Conservation (phyloP, 2,888 invertebrate species). For the Chirona hameri region DNA sequence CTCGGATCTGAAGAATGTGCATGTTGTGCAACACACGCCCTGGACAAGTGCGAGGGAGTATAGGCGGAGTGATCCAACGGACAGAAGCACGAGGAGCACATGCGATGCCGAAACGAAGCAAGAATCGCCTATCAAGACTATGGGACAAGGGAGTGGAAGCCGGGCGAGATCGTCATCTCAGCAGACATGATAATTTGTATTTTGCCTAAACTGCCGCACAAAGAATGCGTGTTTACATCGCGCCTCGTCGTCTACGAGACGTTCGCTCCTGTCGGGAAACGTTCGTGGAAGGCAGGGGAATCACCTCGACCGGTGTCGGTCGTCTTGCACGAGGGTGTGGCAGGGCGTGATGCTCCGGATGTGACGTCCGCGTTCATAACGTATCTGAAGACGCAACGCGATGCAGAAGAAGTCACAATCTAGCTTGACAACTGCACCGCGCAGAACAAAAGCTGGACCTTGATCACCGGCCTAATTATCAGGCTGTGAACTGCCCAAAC, state of each 20-base stretch:
- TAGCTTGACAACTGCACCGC: conserved; percentile 29
- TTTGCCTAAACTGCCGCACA: not conserved
- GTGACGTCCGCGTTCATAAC: not conserved
- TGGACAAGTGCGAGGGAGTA: not conserved
- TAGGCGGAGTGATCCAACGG: not conserved
- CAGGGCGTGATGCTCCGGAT: not conserved
- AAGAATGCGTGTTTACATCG: not conserved
- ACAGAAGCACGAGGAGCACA: not conserved
- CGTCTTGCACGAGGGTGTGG: not conserved
- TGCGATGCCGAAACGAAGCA: not conserved
- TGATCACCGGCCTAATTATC: not conserved
- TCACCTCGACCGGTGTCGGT: not conserved
- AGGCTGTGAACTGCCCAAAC: not conserved
- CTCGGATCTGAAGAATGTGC: not conserved
- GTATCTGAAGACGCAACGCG: not conserved
- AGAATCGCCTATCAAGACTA: not conserved
- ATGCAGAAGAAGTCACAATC: not conserved
- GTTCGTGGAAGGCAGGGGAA: not conserved
- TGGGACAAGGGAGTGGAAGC: not conserved
- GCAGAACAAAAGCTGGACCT: not conserved
- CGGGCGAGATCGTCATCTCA: not conserved
- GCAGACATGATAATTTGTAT: not conserved
- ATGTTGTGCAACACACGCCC: not conserved
- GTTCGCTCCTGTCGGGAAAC: not conserved
- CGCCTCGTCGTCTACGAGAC: not conserved